Evolutionary conservation across 2,113 vertebrate genomes (phyloP), one percentile per base, ranked within the genome.

Genomic region (Ornithorhynchus anatinus): DNA sequence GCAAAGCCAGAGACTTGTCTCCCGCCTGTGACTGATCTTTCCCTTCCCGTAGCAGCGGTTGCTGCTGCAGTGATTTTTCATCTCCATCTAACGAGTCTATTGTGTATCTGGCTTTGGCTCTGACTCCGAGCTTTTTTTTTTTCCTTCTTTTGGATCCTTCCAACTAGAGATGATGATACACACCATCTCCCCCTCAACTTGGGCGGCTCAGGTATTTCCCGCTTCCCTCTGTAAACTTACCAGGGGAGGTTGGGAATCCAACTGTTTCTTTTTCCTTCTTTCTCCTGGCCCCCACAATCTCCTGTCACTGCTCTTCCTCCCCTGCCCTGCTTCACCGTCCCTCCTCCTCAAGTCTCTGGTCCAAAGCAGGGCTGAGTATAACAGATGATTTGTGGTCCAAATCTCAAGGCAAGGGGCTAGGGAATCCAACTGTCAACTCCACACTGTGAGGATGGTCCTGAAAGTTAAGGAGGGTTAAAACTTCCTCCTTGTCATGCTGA

Each of bases 11-110:
- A 69, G 77, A 71, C 77, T 69, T 75, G 58, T 70, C 79, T 69
- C 76, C 79, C 51, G 53, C 61, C 78, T 25, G 15, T 61, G 63
- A 57, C 40, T 54, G 83, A 78, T 70, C 81, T 82, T 29, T 71
- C 81, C 79, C 79, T 67, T 59, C 71, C 82, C 62, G 81, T 78
- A 38, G 57, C 53, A 63, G 71, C 78, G 71, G 54, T 69, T 39
- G 84, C 77, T 80, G 85, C 91, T 87, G 92, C 93, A 92, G 92
- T 76, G 89, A 89, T 88, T 85, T 90, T 85, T 89, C 84, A 88
- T 88, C 73, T 81, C 86, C 90, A 84, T 86, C 79, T 78, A 72
- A 84, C 81, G 82, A 91, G 76, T 69, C 84, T 65, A 67, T 79
- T 82, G 85, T 82, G 86, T 68, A 71, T 35, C 59, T 79, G 83